Base-by-base conservation (phyloP, 1,140 invertebrate genomes). In the Gryllus bimaculatus region DNA sequence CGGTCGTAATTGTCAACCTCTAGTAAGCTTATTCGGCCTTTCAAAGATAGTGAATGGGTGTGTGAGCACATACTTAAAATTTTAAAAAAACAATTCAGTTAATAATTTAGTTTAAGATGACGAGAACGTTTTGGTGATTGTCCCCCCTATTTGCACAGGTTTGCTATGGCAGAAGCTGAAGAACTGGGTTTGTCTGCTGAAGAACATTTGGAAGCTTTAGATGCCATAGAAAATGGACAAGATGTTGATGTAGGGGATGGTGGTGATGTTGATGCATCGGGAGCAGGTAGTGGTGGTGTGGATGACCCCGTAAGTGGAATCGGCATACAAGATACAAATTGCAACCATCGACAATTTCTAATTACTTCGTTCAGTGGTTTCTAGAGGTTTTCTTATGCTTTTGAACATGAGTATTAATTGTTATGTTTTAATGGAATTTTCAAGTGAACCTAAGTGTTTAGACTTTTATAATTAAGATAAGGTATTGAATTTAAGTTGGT, bases 111-210 rank as follows among this genome's bases (percentile, higher is more conserved):
- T 39, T 39, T 39, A 39, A 39, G 26, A 2, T 5, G 26, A 5
- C 26, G 26, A 39, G 26, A 39, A 39, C 26, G 1, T 39, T 5
- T 2, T 5, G 26, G 5, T 39, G 26, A 39, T 39, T 39, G 26
- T n/a, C 26, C 26, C 26, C 26, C 1, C 26, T 39, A 39, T 39
- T 66, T 66, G 10, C 7, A 18, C 54, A 66, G 54, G 18, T 66
- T 18, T 66, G 54, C 18, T 66, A 90, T 90, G 89, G 88, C 89
- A 81, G 89, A 90, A 85, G 89, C 88, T 85, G 88, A 89, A 85
- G 89, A 90, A 84, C 82, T 86, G 77, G 84, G 89, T 85, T 87
- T 89, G 86, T 87, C 87, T 85, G 82, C 86, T 83, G 84, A 85
- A 79, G 84, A 89, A 85, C 86, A 88, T 84, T 83, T 89, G 84